A percentile compares a stretch with the other conserved stretches of the same genome.
These are phyloP conservation scores for Papilio machaon DNA, from an alignment of 1,140 invertebrate species.

Conservation along the genomic window DNA sequence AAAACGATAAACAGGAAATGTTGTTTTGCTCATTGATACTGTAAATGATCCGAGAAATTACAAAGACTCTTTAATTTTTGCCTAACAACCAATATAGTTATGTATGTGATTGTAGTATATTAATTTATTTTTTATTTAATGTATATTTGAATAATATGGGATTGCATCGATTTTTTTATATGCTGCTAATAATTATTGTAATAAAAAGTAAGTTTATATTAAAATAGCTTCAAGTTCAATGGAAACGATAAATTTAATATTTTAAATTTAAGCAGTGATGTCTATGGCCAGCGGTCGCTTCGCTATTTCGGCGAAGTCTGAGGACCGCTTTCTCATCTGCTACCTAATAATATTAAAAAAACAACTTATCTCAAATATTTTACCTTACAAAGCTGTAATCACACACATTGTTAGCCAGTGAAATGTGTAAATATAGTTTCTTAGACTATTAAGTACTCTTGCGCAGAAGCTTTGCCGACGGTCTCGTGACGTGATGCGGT, in stretches of 20 bases:
- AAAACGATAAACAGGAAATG: neutral
- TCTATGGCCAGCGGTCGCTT: no score
- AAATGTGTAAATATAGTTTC: no score
- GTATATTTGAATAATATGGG: neutral
- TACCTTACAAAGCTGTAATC: no score
- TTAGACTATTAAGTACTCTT: no score
- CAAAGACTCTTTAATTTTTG: neutral
- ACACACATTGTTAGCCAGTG: no score
- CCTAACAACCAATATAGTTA: neutral
- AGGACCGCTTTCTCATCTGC: no score
- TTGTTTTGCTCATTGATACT: neutral
- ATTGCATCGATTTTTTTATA: neutral
- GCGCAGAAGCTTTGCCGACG: no score
- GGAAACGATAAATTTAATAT: neutral
- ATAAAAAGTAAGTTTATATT: slow-evolving; percentile 20
- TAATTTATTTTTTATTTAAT: neutral
- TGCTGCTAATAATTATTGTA: neutral
- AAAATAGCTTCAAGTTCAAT: neutral
- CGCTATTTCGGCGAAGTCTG: no score
- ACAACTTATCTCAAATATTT: no score
- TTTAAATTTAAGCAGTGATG: no score
- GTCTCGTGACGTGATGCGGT: no score
- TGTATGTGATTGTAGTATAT: neutral
- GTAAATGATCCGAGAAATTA: slow-evolving; percentile 11
- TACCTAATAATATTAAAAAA: no score